Evolutionary conservation across 1,140 invertebrate genomes (phyloP), one percentile per base, ranked within the genome.

Genomic region (Laodelphax striatellus): DNA sequence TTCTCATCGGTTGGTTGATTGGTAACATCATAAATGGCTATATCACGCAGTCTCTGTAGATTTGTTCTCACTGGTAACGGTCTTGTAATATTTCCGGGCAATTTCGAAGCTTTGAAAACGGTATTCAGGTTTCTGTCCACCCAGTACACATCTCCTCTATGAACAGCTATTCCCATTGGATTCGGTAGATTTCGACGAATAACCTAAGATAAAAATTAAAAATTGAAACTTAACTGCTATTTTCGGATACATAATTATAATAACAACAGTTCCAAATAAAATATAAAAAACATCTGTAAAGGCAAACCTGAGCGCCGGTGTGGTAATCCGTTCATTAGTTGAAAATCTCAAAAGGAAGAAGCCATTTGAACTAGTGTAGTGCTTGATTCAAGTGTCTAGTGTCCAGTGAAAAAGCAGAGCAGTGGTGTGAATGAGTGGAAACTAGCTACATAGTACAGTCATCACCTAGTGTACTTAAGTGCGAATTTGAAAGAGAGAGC

Each of bases 81-180:
- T 31, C 44, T 44, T 0, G 80, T 80, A 1, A 75, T 83, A 56
- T 90, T 88, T 16, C 82, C 84, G 0, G 82, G 81, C 41, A 85
- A 68, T 74, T 94, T 92, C 5, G 85, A 89, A 0, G 88, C 86
- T 71, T 86, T 88, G 70, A 89, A 96, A 3, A 97, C 86, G 0
- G 89, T 87, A 62, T 85, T 82, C 0, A 98, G 76, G 72, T 98
- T 97, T 52, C 92, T 79, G 70, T 99, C 97, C 0, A 97, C 92
- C 95, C 95, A 99, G 70, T 92, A 98, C 0, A 99, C 86, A 60
- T 88, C 86, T 21, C 80, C 78, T 44, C 84, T 83, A 64, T 90
- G 84, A 4, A 98, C 80, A 0, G 94, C 88, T 17, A 97, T 84
- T 52, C 94, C 94, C 84, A 95, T 93, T 0, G 95, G 94, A 70